Percentiles rank a stretch among this genome's conserved stretches.
Evolutionary conservation across 2,113 vertebrate species (phyloP).

Genomic region (Girardinichthys multiradiatus): DNA sequence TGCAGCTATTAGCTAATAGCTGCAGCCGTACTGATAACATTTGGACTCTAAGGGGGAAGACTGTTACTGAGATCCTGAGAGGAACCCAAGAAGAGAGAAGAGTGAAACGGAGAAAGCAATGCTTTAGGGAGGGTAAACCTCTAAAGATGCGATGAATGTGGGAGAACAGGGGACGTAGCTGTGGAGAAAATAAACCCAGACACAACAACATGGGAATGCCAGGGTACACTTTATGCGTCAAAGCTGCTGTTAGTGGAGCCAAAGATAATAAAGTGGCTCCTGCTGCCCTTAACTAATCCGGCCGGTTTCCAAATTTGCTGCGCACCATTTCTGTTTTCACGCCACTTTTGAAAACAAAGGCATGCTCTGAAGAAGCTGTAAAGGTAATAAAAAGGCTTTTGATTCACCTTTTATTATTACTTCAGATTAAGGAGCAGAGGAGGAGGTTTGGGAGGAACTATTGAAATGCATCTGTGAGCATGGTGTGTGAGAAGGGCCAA

Average conservation of each 20-base stretch:
- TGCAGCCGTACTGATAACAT: constrained; percentile 58
- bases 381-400: neutral
- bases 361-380: neutral
- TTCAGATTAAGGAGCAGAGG: constrained; percentile 14
- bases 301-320: constrained; percentile 20
- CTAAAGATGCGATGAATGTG: neutral
- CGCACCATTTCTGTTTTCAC: constrained; percentile 35
- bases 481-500: constrained; percentile 55
- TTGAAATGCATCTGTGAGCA: constrained; percentile 58
- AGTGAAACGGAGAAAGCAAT: constrained; percentile 4
- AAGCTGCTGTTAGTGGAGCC: neutral
- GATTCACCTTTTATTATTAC: neutral
- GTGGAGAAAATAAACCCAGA: constrained; percentile 25
- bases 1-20: constrained; percentile 76
- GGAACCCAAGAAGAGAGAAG: neutral
- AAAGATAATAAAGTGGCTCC: constrained; percentile 13
- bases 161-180: constrained; percentile 9
- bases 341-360: constrained; percentile 27
- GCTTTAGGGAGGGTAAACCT: neutral
- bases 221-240: constrained; percentile 31
- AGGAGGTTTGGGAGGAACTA: constrained; percentile 33
- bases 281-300: constrained; percentile 12
- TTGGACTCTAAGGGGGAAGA: constrained; percentile 36
- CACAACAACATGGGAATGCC: constrained; percentile 14
- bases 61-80: constrained; percentile 24